These are phyloP conservation scores for Thera britannica DNA, from an alignment of 2,888 invertebrate genomes.

Conservation along the genomic window DNA sequence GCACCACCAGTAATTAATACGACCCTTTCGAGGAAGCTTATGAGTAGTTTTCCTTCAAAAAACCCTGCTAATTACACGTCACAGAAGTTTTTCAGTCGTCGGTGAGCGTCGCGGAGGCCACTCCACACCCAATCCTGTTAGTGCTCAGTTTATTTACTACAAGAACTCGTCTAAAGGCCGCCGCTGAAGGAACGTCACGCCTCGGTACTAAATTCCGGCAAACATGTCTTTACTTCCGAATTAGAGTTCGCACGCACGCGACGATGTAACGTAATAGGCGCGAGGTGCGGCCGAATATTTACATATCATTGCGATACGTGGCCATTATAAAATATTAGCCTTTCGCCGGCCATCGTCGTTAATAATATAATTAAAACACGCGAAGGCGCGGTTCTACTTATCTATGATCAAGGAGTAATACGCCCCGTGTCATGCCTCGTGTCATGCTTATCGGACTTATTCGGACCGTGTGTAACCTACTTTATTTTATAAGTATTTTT, in stretches of 20 bases:
- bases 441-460: conserved; percentile 42
- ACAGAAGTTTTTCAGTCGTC: conserved; percentile 61
- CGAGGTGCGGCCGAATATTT: conserved; percentile 79
- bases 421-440: conserved; percentile 39
- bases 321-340: conserved; percentile 83
- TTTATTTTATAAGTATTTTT: conserved; percentile 7
- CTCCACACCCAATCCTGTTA: conserved; percentile 59
- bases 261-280: conserved; percentile 66
- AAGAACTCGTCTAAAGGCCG: conserved; percentile 61
- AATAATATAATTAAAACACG: conserved; percentile 85
- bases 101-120: conserved; percentile 47
- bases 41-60: conserved; percentile 82
- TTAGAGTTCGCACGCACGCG: conserved; percentile 78
- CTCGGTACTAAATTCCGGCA: conserved; percentile 70
- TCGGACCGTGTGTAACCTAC: conserved; percentile 40
- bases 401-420: conserved; percentile 71
- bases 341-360: conserved; percentile 78
- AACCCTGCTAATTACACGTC: conserved; percentile 78
- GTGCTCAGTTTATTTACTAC: conserved; percentile 57
- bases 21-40: conserved; percentile 82
- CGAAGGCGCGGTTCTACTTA: conserved; percentile 79
- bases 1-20: conserved; percentile 82
- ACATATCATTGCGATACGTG: conserved; percentile 83
- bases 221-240: conserved; percentile 79
- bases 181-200: conserved; percentile 65